Base-by-base conservation (phyloP, 1,140 invertebrate genomes). In the Drosophila mayri region DNA sequence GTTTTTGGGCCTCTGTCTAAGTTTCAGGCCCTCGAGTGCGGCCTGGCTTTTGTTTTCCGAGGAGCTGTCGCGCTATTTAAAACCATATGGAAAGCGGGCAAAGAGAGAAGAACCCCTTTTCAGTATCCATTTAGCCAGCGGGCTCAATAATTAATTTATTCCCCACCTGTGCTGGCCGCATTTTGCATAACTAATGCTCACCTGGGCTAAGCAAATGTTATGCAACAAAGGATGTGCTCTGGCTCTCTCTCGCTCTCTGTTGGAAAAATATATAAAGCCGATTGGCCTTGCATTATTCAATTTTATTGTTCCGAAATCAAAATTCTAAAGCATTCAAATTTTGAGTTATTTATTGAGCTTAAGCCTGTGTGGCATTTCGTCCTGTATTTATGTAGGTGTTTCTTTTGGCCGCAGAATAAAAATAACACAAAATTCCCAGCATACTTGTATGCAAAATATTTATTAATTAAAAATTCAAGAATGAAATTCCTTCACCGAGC, bases 131-230 rank as follows among this genome's bases (percentile, higher is more conserved):
- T 54, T 47, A 37, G 49, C 61, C 58, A 60, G 20, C 16, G 46
- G 40, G 58, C 64, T 77, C 76, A 83, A 83, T 87, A 88, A 88
- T 77, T 87, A 88, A 87, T 87, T 87, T 80, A 83, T 68, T 52
- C 61, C 37, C 60, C 74, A 63, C 76, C 16, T 57, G 54, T 40
- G 54, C 14, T 30, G 50, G 28, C 30, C 57, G 14, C 62, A 52
- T 41, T 70, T 76, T 76, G 28, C 76, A 80, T 83, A 79, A 75
- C 80, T 70, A 76, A 79, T 68, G 58, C 35, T 40, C 22, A 52
- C 20, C 37, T 8, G n/a, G 35, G 25, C 35, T 20, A 11, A 60
- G 68, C 43, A 60, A 63, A 58, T 60, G 66, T 77, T 77, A 37
- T 77, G 75, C 59, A 61, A 63, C 46, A 52, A 79, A 43, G 67